phyloP scores from a whole-genome alignment of 2,113 vertebrate species.

The Asarcornis scutulata region DNA sequence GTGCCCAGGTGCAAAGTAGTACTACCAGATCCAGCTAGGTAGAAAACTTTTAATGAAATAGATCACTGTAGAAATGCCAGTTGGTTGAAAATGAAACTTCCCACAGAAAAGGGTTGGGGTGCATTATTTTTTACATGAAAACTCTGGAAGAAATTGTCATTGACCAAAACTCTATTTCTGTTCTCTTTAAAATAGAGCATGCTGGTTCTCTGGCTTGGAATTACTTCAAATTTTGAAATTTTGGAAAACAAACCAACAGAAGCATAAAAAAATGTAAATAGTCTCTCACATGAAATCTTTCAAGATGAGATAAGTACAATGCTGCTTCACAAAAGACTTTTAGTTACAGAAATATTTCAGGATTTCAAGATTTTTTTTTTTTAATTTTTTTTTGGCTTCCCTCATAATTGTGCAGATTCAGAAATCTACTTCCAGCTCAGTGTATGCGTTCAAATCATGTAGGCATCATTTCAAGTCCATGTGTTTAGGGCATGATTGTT shows the following conservation, averaged over 20 bases:
- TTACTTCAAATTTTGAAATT: neutral
- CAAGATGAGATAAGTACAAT: neutral
- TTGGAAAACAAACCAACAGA: neutral
- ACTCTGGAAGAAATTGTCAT: constrained; percentile 5
- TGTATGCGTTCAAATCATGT: neutral
- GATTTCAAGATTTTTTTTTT: neutral
- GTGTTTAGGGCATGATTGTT: neutral
- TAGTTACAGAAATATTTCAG: neutral
- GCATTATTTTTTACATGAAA: neutral
- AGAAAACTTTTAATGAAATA: neutral
- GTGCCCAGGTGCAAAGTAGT: neutral
- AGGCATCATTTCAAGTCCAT: neutral
- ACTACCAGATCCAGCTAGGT: neutral
- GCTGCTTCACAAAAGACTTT: neutral
- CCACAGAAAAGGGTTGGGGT: neutral
- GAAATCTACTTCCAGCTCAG: neutral
- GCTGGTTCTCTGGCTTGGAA: neutral
- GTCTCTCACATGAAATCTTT: neutral
- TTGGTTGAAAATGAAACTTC: neutral
- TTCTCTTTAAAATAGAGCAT: neutral
- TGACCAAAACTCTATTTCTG: neutral
- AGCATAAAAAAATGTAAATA: neutral
- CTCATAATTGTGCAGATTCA: neutral
- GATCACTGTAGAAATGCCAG: neutral
- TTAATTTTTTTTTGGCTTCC: neutral